Conservation (phyloP, 2,797 vertebrate species). For the Darevskia nairensis region DNA sequence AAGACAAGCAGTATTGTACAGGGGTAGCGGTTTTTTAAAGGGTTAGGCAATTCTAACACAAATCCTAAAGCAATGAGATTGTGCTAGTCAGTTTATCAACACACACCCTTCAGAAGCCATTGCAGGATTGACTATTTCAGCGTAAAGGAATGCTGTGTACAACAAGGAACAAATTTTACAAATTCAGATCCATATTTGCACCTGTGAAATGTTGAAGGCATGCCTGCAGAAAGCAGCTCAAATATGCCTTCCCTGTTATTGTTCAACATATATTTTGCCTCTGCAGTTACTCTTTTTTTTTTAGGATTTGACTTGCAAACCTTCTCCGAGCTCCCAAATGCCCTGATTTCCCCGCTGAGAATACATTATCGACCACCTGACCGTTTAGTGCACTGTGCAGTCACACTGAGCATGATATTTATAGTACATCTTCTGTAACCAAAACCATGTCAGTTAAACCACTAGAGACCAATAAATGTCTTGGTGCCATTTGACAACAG, state of each 20-base stretch:
- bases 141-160: background rate
- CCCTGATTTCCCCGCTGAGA: slow-evolving; percentile 60
- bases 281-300: slow-evolving; percentile 28
- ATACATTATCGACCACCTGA: slow-evolving; percentile 64
- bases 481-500: slow-evolving; percentile 72
- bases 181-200: background rate
- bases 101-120: background rate
- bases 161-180: background rate
- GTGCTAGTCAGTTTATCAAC: background rate
- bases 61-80: background rate
- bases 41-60: no score
- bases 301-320: slow-evolving; percentile 36
- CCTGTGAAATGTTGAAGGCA: background rate
- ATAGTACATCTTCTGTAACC: slow-evolving; percentile 70
- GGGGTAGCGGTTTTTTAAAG: background rate
- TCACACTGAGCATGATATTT: slow-evolving; percentile 63
- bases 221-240: slow-evolving; percentile 38
- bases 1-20: background rate
- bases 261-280: slow-evolving; percentile 23
- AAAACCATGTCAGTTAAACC: slow-evolving; percentile 75
- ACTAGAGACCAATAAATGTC: slow-evolving; percentile 72
- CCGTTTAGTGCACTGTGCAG: slow-evolving; percentile 51
- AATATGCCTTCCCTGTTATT: slow-evolving; percentile 34
- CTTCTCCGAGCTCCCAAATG: slow-evolving; percentile 41
- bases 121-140: background rate